Percentiles rank a stretch among this genome's conserved stretches.
Conservation (phyloP, 2,888 invertebrate genomes). For the Nysson spinosus region DNA sequence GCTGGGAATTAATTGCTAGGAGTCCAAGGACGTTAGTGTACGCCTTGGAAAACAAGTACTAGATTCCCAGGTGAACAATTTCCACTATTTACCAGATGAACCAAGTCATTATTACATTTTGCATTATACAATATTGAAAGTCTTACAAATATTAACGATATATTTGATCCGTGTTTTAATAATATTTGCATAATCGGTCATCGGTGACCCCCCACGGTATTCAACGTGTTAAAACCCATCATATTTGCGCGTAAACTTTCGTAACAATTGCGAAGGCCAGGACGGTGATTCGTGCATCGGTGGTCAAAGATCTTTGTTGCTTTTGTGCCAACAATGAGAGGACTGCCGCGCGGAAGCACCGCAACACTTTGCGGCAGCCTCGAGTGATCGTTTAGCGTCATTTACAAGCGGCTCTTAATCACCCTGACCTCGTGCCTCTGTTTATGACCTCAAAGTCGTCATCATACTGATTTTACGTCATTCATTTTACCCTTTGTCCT, state of each 20-base stretch:
- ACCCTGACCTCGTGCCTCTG: conserved; percentile 47
- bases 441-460: conserved; percentile 33
- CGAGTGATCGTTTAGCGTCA: conserved; percentile 45
- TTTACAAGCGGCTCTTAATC: conserved; percentile 45
- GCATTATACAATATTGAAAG: too few species aligned
- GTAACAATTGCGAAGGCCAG: not conserved
- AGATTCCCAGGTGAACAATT: too few species aligned
- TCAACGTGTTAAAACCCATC: not conserved
- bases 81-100: too few species aligned
- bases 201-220: too few species aligned
- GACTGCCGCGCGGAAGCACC: conserved; percentile 29
- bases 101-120: too few species aligned
- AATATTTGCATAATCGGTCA: too few species aligned
- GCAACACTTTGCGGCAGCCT: conserved; percentile 37
- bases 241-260: not conserved
- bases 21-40: conserved; percentile 28
- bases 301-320: conserved; percentile 43
- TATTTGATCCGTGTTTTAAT: too few species aligned
- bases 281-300: conserved; percentile 28
- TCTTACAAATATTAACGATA: too few species aligned
- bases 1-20: conserved; percentile 30
- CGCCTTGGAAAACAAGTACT: conserved; percentile 5
- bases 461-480: conserved; percentile 26
- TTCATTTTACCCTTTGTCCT: conserved; percentile 36
- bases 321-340: conserved; percentile 11